phyloP scores from a whole-genome alignment of 2,888 invertebrate genomes.

The Tipula unca region DNA sequence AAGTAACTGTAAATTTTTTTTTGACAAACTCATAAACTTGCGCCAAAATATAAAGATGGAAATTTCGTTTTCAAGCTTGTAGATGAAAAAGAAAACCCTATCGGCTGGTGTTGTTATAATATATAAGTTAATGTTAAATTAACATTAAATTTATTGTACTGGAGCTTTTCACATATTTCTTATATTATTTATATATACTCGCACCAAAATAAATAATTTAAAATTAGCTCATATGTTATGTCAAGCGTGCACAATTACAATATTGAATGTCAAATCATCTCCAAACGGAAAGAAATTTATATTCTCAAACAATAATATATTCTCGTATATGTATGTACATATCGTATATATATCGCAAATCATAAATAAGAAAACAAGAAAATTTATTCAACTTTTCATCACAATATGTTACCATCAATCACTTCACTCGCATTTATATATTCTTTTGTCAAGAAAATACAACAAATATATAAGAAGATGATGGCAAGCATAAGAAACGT shows the following conservation, averaged over 20 bases:
- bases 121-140: no score
- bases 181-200: neutral
- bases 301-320: neutral
- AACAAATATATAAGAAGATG: neutral
- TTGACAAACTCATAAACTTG: no score
- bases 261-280: neutral
- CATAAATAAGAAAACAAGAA: neutral
- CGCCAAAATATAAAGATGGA: no score
- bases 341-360: neutral
- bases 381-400: conserved; percentile 14
- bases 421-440: neutral
- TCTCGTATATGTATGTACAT: neutral
- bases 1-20: no score
- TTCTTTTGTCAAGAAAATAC: neutral
- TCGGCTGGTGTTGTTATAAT: no score
- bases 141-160: no score
- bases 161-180: no score
- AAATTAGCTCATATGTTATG: neutral
- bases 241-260: neutral
- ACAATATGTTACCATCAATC: conserved; percentile 14
- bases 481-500: neutral
- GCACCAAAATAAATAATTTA: neutral
- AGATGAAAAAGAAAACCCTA: no score
- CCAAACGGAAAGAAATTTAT: neutral
- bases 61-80: no score